Evolutionary conservation across 2,797 vertebrate species (phyloP), one percentile per base, ranked within the genome.

Genomic region (Pangasius sanitwongsei): DNA sequence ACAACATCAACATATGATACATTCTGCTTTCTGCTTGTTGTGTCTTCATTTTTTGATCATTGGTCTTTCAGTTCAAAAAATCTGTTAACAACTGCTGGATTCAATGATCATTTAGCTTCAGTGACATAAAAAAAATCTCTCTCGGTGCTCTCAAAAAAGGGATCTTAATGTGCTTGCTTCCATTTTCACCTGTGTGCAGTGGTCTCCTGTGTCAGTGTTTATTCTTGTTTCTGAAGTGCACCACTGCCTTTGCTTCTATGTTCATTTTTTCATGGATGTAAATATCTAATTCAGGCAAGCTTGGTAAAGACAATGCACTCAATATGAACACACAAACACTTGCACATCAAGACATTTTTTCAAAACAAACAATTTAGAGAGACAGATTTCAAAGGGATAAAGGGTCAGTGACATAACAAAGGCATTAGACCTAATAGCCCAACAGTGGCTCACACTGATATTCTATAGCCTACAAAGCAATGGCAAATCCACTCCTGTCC

Each of bases 271-370:
- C 37, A 67, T 37, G 4, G 31, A 48, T 34, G 15, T 37, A n/a
- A 63, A 53, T 61, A 85, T 18, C 18, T 87, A 83, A 87, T 23
- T 89, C 53, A 75, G 70, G 91, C 92, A 94, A 94, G 92, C 92
- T 87, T 87, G 83, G 87, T 94, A 92, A 94, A 93, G 90, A 93
- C 65, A 89, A 48, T 91, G 92, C 93, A 93, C 90, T 91, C 50
- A 9, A 31, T 72, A 31, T 86, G 44, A 78, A 86, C 90, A 90
- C 77, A 91, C 86, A 90, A 85, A 87, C 83, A 86, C 12, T 18
- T 81, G 74, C 50, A 81, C 37, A 75, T 75, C 20, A 87, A 65
- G 48, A 86, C 67, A 44, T 31, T n/a, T 25, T 65, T 78, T 75
- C n/a, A 87, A 6, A 78, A n/a, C 34, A 86, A 72, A 63, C 28